A percentile compares a stretch with the other conserved stretches of the same genome.
Evolutionary conservation across 2,113 vertebrate species (phyloP).

Genomic region (Cavia porcellus): DNA sequence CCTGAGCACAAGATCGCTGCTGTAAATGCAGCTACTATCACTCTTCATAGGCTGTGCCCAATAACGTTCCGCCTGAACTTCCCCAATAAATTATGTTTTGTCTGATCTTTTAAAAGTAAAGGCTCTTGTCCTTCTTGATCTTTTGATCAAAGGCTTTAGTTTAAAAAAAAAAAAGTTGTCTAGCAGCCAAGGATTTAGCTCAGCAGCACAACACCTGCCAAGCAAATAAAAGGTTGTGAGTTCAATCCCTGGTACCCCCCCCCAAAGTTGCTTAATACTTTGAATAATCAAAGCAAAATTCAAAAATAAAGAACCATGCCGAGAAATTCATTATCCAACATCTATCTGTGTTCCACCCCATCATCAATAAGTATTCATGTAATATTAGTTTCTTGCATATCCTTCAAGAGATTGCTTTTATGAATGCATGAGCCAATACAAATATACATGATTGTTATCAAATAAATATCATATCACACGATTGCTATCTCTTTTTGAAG

Average conservation of each 20-base stretch:
- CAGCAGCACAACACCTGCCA: too few species aligned
- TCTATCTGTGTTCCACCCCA: not conserved
- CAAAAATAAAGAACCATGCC: not conserved
- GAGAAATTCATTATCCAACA: not conserved
- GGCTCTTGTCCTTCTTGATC: not conserved
- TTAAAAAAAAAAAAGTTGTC: not conserved
- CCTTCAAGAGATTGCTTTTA: not conserved
- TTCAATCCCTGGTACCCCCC: too few species aligned
- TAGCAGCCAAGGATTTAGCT: too few species aligned
- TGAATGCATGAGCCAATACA: not conserved
- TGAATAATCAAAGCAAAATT: slow-evolving; percentile 36
- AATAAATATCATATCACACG: not conserved
- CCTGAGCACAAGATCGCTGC: not conserved
- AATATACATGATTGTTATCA: not conserved
- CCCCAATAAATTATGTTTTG: not conserved
- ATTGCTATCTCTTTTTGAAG: not conserved
- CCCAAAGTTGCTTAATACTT: not conserved
- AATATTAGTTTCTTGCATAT: not conserved
- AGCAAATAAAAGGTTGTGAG: too few species aligned
- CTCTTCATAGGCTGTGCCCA: not conserved
- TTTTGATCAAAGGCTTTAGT: not conserved
- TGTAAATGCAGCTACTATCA: not conserved
- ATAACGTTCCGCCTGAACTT: not conserved
- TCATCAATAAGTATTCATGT: not conserved
- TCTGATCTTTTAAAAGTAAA: not conserved